Evolutionary conservation across 2,888 invertebrate species (phyloP), one percentile per base, ranked within the genome.

Genomic region (Lottia gigantea): DNA sequence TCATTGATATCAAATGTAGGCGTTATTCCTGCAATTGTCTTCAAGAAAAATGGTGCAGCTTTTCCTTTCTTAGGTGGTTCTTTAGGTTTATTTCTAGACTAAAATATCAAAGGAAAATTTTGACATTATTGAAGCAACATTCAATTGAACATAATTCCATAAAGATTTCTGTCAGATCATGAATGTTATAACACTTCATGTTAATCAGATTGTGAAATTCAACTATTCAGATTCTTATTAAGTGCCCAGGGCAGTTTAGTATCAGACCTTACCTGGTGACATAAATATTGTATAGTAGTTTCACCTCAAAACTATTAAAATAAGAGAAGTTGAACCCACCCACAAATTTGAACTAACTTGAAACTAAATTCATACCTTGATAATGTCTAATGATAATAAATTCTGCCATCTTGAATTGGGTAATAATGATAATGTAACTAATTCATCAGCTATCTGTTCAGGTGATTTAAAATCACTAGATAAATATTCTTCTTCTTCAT

Each of bases 1-100:
- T 78, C 77, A 11, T 75, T 66, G 19, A 94, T 86, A 86, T 94
- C 95, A 87, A 98, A 98, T 86, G 93, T 93, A 8, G 95, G 89
- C 46, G 84, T 81, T 80, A 94, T 93, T 23, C 96, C 90, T 0
- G 95, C 92, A 70, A 97, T 91, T 0, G 97, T 97, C 0, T 98
- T 97, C 67, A 98, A 90, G 87, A 99, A 98, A 90, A 99, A 99
- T 0, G 98, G 98, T 0, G 97, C 98, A 0, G 93, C 92, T 89
- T 95, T 95, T 0, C 95, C 94, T 1, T 92, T 91, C 83, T 95
- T 95, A 0, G 94, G 92, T 0, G 95, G 92, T 66, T 93, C 93
- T 88, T 93, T 95, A 0, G 98, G 97, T 85, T 95, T 97, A 88
- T 98, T 98, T 75, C 95, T 86, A 80, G 84, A 79, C 89, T 90